Conservation (phyloP, 2,113 vertebrate species). For the Vombatus ursinus region DNA sequence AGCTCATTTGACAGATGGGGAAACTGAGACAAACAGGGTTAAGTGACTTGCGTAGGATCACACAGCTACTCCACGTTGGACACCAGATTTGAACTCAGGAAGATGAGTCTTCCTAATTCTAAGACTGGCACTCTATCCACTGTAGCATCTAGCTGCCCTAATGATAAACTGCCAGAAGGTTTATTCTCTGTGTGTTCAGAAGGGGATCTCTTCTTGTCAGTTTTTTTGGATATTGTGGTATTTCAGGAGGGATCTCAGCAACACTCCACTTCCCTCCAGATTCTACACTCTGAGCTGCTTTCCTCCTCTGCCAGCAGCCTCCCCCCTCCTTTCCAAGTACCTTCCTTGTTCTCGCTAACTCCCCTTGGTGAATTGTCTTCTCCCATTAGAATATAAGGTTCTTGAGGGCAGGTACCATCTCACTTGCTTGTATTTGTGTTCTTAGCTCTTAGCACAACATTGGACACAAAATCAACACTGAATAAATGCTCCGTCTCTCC, state of each 20-base stretch:
- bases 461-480: neutral
- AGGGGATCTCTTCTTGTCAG: neutral
- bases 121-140: neutral
- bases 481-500: neutral
- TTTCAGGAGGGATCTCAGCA: neutral
- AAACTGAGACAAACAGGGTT: neutral
- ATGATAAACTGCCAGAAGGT: neutral
- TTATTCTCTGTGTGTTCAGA: neutral
- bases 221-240: neutral
- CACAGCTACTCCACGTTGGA: neutral
- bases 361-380: neutral
- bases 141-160: neutral
- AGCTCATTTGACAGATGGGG: neutral
- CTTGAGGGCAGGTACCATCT: neutral
- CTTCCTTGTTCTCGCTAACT: neutral
- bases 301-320: neutral
- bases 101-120: neutral
- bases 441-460: neutral
- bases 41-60: neutral
- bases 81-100: neutral
- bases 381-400: neutral
- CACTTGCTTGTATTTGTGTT: neutral
- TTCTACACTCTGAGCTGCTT: neutral
- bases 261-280: neutral
- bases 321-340: neutral